Evolutionary conservation across 2,888 invertebrate genomes (phyloP).

Genomic region (Rhingia campestris): DNA sequence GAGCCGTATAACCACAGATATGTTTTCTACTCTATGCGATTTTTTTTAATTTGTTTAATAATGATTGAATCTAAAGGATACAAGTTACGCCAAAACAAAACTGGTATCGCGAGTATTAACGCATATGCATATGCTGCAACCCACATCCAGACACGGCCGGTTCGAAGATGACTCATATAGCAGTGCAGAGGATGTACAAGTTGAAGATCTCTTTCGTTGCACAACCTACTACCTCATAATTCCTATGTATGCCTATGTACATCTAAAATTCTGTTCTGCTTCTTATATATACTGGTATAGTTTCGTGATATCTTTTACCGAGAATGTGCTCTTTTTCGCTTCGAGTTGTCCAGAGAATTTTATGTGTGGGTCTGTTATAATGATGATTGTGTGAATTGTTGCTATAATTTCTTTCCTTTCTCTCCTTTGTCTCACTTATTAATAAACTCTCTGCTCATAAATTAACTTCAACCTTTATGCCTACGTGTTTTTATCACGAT

Average conservation of each 20-base stretch:
- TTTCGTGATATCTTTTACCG: slow-evolving; percentile 48
- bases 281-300: slow-evolving; percentile 1
- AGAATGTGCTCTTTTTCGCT: slow-evolving; percentile 17
- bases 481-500: background rate
- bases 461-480: slow-evolving; percentile 16
- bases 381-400: slow-evolving; percentile 21
- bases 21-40: slow-evolving; percentile 3
- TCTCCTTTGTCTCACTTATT: slow-evolving; percentile 18
- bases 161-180: slow-evolving; percentile 50
- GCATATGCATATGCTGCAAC: slow-evolving; percentile 20
- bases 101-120: slow-evolving; percentile 36
- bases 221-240: slow-evolving; percentile 19
- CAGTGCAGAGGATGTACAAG: slow-evolving; percentile 16
- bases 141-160: slow-evolving; percentile 21
- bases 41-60: slow-evolving; percentile 62
- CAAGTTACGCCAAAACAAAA: slow-evolving; percentile 36
- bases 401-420: slow-evolving; percentile 28
- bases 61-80: slow-evolving; percentile 55
- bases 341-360: slow-evolving; percentile 24
- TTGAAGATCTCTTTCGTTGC: slow-evolving; percentile 41
- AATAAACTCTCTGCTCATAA: slow-evolving; percentile 31
- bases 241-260: background rate
- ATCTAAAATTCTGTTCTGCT: slow-evolving; percentile 34
- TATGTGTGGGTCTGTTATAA: slow-evolving; percentile 53
- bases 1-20: slow-evolving; percentile 14